Evolutionary conservation across 2,797 vertebrate genomes (phyloP), one percentile per base, ranked within the genome.

Genomic region (Diceros bicornis): DNA sequence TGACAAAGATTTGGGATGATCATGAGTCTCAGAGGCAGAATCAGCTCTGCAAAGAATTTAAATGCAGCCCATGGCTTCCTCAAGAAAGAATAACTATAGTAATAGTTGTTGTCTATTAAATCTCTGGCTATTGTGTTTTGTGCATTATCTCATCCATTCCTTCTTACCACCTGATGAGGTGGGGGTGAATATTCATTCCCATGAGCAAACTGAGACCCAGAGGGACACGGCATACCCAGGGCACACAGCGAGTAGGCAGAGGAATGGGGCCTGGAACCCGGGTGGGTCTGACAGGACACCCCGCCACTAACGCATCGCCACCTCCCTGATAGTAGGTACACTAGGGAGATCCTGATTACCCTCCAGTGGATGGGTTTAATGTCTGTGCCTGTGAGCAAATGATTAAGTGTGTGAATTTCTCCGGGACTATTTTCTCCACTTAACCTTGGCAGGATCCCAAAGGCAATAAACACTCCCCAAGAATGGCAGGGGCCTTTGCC

Each of bases 381-480:
- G 17, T 50, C 52, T 44, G 64, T 37, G 62, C 74, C 93, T 62
- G 20, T 0, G 12, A 95, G 74, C 78, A 66, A 87, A 88, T 64
- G 92, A 75, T 37, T n/a, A 55, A 75, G 29, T 18, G 0, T 12
- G 62, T 47, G 59, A 75, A 12, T 88, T 85, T 86, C 83, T 52
- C 44, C 52, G 23, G 79, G 64, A 6, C 84, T 25, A 7, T 72
- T 50, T 83, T 88, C 75, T 87, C 27, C 64, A 61, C 37, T 96
- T 94, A 87, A 87, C 93, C 79, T 86, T 72, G 79, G 74, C 89
- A 94, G 64, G 66, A 83, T 72, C 69, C 86, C 94, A 84, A 93
- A 69, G 57, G 55, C 59, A 61, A 44, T 64, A 87, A 91, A 91
- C 74, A 75, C n/a, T 72, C 44, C 71, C 50, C 44, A 0, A 6